Percentiles rank a stretch among this genome's conserved stretches.
phyloP scores from a whole-genome alignment of 2,797 vertebrate genomes.

The Sebastolobus alascanus region DNA sequence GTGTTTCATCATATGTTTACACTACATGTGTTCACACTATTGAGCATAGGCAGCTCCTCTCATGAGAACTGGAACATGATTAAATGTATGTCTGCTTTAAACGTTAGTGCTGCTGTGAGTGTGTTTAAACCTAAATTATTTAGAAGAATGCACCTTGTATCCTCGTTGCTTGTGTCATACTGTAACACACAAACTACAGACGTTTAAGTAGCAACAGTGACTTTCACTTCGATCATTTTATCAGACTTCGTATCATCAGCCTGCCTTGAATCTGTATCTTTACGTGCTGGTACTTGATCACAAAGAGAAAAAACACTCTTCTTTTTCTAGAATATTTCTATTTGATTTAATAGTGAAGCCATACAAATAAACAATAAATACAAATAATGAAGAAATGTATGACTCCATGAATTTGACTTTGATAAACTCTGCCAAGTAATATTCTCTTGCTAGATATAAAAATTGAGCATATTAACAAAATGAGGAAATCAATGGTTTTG shows the following conservation, averaged over 20 bases:
- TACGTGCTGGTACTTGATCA: not conserved
- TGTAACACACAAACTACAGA: not conserved
- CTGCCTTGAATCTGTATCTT: not conserved
- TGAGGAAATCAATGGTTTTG: not conserved
- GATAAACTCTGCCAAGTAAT: no score
- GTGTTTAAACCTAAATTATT: not conserved
- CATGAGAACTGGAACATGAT: not conserved
- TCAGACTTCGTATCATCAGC: not conserved
- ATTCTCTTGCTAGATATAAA: no score
- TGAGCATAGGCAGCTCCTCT: not conserved
- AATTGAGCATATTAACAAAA: not conserved
- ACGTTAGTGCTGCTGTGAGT: not conserved
- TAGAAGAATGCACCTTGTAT: slow-evolving; percentile 1
- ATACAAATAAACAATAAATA: not conserved
- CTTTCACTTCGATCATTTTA: not conserved
- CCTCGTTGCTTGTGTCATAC: not conserved
- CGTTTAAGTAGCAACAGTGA: not conserved
- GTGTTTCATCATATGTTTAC: not conserved
- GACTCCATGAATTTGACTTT: not conserved
- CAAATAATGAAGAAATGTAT: not conserved
- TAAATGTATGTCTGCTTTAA: not conserved
- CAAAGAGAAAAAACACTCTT: not conserved
- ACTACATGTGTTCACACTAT: not conserved
- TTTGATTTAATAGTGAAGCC: not conserved
- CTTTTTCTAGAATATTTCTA: not conserved